Percentiles rank a stretch among this genome's conserved stretches.
Conservation (phyloP, 2,113 vertebrate genomes). For the Pelecanoides urinatrix region DNA sequence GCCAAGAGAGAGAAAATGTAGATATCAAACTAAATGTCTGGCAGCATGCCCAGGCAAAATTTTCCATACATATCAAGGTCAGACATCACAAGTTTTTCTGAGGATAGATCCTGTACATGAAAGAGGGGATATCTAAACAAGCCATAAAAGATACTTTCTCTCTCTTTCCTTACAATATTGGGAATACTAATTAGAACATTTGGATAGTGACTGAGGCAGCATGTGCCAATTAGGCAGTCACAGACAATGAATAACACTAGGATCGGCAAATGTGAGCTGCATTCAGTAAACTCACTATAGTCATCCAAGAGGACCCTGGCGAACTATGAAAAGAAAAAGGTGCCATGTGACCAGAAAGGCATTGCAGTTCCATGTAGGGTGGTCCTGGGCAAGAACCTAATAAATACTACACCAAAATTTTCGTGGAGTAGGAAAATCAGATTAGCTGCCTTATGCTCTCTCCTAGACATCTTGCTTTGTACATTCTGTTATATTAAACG, state of each 20-base stretch:
- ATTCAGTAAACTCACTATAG: fast-evolving
- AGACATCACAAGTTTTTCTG: neutral
- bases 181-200: neutral
- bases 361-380: neutral
- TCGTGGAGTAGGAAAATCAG: neutral
- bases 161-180: neutral
- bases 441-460: neutral
- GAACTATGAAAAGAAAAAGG: neutral
- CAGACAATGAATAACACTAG: neutral
- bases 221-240: neutral
- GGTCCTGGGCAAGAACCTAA: neutral
- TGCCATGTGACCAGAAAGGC: neutral
- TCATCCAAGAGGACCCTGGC: neutral
- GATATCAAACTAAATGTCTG: conserved; percentile 11
- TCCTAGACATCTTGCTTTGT: neutral
- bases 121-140: neutral
- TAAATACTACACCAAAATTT: neutral
- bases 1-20: neutral
- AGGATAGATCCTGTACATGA: neutral
- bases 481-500: neutral
- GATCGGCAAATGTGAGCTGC: neutral
- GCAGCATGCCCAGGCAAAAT: neutral
- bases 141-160: neutral
- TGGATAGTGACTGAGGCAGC: neutral
- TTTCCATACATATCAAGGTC: neutral